phyloP scores from a whole-genome alignment of 1,140 invertebrate species.

The Zeugodacus cucurbitae region DNA sequence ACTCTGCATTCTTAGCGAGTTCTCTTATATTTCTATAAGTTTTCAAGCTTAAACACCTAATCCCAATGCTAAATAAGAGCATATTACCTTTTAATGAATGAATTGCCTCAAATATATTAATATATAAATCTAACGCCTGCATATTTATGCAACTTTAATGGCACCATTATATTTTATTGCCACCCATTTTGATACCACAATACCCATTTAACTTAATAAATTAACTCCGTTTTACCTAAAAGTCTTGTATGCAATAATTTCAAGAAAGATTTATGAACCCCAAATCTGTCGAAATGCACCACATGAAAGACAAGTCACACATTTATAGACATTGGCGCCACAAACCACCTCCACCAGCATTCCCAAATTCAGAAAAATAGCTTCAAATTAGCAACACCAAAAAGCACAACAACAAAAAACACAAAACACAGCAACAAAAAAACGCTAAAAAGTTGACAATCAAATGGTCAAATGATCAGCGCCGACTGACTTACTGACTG shows the following conservation, averaged over 20 bases:
- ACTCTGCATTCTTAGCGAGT: too few species aligned
- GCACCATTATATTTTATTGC: background rate
- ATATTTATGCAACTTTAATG: background rate
- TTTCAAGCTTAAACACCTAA: too few species aligned
- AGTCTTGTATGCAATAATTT: slow-evolving; percentile 17
- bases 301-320: background rate
- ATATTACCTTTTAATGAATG: too few species aligned
- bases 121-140: background rate
- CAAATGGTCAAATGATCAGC: background rate
- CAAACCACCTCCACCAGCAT: background rate
- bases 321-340: slow-evolving; percentile 22
- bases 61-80: too few species aligned
- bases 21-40: too few species aligned
- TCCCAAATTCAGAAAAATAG: background rate
- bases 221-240: background rate
- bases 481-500: background rate
- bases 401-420: background rate
- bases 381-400: background rate
- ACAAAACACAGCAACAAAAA: background rate
- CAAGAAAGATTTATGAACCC: slow-evolving; percentile 18
- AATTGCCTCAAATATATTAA: background rate
- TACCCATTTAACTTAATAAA: background rate
- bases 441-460: background rate
- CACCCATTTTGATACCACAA: background rate
- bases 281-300: slow-evolving; percentile 17